Evolutionary conservation across 2,113 vertebrate species (phyloP).

Genomic region (Cettia cetti): DNA sequence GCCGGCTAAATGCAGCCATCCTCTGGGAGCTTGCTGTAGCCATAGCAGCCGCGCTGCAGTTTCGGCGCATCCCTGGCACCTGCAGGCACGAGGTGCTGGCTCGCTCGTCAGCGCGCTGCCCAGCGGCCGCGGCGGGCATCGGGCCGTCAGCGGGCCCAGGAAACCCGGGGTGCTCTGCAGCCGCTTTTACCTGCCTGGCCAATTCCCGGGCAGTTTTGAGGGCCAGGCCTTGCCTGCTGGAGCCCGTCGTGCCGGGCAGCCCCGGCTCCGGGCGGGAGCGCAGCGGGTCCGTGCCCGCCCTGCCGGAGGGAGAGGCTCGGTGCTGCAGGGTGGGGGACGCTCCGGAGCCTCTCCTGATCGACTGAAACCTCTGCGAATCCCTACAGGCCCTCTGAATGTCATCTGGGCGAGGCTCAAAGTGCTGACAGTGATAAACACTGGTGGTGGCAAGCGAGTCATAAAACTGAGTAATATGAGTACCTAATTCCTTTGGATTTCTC

Average conservation of each 20-base stretch:
- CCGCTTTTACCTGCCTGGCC: neutral
- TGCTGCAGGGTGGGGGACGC: neutral
- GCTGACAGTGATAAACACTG: neutral
- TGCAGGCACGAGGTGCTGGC: neutral
- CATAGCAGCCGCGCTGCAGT: conserved; percentile 62
- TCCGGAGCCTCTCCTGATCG: neutral
- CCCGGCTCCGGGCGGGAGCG: neutral
- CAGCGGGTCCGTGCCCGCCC: neutral
- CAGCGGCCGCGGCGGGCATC: neutral
- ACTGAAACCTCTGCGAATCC: neutral
- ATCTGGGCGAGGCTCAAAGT: neutral
- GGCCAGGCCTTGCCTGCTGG: neutral
- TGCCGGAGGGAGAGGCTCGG: neutral
- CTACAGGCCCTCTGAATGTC: too few relatives aligned
- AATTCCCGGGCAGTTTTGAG: neutral
- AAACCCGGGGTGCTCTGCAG: neutral
- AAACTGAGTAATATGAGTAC: neutral
- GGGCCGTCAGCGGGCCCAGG: too few relatives aligned
- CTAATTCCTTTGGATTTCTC: neutral
- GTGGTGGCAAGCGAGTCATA: neutral
- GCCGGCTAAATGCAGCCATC: conserved; percentile 25
- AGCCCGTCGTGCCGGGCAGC: neutral
- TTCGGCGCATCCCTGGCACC: too few relatives aligned
- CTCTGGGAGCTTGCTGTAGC: conserved; percentile 46
- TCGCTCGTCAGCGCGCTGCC: conserved; percentile 25